A percentile compares a stretch with the other conserved stretches of the same genome.
Conservation (phyloP, 2,797 vertebrate genomes). For the Sciurus vulgaris region DNA sequence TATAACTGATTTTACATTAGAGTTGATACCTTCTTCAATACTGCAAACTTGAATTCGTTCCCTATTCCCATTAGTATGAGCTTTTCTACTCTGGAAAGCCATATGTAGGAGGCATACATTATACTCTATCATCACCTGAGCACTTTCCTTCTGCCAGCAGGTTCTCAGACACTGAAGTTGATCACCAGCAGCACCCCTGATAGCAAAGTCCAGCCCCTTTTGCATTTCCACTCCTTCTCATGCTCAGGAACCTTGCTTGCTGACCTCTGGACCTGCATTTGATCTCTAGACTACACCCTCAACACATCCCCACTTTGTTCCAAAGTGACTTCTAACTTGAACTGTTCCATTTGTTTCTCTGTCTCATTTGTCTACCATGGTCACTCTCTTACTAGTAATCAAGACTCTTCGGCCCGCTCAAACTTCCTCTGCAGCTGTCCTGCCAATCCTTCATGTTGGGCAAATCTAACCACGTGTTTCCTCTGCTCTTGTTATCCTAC, state of each 20-base stretch:
- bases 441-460: neutral
- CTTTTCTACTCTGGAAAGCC: neutral
- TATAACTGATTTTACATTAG: neutral
- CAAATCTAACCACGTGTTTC: neutral
- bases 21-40: neutral
- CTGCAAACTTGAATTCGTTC: neutral
- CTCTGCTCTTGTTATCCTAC: neutral
- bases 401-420: neutral
- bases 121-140: neutral
- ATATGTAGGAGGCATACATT: neutral
- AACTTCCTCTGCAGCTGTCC: constrained; percentile 35
- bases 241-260: no score
- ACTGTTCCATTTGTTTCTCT: neutral
- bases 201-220: neutral
- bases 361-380: neutral
- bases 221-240: no score
- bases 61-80: neutral
- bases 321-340: neutral
- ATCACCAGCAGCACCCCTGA: no score
- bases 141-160: neutral
- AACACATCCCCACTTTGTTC: no score
- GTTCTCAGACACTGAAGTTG: neutral
- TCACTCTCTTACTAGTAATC: neutral
- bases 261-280: neutral
- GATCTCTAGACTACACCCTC: neutral